These are phyloP conservation scores for Diorhabda carinulata DNA, from an alignment of 1,140 invertebrate species.

Conservation along the genomic window DNA sequence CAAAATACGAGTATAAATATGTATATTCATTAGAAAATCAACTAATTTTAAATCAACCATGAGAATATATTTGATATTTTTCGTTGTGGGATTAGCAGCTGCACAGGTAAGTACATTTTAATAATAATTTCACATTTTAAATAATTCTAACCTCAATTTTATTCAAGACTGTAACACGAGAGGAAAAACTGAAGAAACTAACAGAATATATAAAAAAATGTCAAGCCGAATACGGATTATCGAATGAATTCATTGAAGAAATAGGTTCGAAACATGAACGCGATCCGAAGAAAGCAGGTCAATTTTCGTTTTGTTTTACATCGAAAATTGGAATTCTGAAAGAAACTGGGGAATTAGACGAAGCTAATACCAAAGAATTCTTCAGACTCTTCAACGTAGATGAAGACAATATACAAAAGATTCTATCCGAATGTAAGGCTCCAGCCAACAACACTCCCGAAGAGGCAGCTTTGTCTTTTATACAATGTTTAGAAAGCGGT, in stretches of 20 bases:
- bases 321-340: not conserved
- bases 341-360: not conserved
- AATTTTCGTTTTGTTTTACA: not conserved
- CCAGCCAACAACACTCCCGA: not conserved
- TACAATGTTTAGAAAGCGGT: not conserved
- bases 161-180: not conserved
- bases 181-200: not conserved
- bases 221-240: not conserved
- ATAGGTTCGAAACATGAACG: not conserved
- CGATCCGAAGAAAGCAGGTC: not conserved
- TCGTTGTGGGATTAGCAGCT: no score
- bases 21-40: no score
- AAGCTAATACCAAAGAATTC: not conserved
- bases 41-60: no score
- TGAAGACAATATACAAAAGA: not conserved
- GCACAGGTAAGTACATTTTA: no score
- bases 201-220: not conserved
- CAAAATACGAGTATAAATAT: no score
- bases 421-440: not conserved
- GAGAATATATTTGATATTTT: no score
- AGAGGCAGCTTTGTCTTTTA: not conserved
- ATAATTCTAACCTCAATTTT: no score
- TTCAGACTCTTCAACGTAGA: not conserved
- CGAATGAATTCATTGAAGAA: not conserved
- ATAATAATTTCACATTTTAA: no score